Evolutionary conservation across 2,113 vertebrate species (phyloP).

Genomic region (Xyrauchen texanus): DNA sequence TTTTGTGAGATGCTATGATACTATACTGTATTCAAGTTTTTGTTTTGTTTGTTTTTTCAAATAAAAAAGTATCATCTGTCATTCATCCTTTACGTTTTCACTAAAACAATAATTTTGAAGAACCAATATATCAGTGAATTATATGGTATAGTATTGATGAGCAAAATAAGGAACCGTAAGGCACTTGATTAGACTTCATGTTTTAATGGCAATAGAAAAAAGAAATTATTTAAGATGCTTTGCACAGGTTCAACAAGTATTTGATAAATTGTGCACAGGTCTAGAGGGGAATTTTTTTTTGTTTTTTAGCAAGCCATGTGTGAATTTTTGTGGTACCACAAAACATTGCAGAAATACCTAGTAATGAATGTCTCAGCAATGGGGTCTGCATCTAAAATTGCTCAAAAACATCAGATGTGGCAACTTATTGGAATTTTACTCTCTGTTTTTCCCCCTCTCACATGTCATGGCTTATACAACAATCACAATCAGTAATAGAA

Average conservation of each 20-base stretch:
- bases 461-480: constrained; percentile 23
- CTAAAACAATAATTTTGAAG: too few species aligned
- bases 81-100: too few species aligned
- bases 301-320: constrained; percentile 22
- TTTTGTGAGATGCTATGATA: too few species aligned
- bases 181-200: not conserved
- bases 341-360: constrained; percentile 20
- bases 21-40: too few species aligned
- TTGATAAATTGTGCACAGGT: constrained; percentile 31
- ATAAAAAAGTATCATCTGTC: too few species aligned
- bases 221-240: not conserved
- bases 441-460: not conserved
- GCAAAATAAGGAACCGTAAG: constrained; percentile 7
- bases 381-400: constrained; percentile 11
- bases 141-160: too few species aligned
- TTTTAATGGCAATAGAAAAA: constrained; percentile 49
- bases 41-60: too few species aligned
- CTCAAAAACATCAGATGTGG: not conserved
- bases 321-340: constrained; percentile 43
- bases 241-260: constrained; percentile 9
- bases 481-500: constrained; percentile 23
- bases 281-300: constrained; percentile 9
- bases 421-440: not conserved
- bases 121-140: too few species aligned
- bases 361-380: constrained; percentile 17